Base-by-base conservation (phyloP, 1,140 invertebrate genomes). In the Halyomorpha halys region DNA sequence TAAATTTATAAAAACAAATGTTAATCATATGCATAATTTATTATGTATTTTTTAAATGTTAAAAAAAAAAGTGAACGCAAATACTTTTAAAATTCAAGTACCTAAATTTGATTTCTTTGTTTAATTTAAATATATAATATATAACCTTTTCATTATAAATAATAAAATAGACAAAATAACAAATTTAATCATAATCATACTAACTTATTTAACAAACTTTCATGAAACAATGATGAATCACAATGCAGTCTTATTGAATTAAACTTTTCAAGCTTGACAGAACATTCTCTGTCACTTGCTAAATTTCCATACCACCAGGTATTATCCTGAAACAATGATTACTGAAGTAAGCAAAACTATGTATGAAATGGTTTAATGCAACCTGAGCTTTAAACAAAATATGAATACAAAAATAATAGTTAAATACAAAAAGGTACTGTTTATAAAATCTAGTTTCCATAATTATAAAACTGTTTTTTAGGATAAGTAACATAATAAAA, bases 221-320 rank as follows among this genome's bases (percentile, higher is more conserved):
- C 66, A 60, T 25, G 8, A 44, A 21, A 47, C 13, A 27, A n/a
- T 45, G 51, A 9, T 67, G 16, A n/a, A 63, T 59, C 23, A 44
- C 47, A 18, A 27, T 21, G 18, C 18, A 19, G 14, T 47, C 25
- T 1, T 60, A 27, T 15, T 63, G 44, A n/a, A 65, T 21, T 1
- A 18, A 45, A 8, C 21, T 49, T 49, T 49, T 54, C 23, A 23
- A 68, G 54, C 44, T 68, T 65, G 30, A 19, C 11, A 21, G 44
- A 23, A 30, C 34, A n/a, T 44, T 39, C 49, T n/a, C 30, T 27
- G 47, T 68, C 67, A 67, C 49, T 65, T 19, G 53, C 15, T 16
- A 68, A 19, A 62, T 64, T 51, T 34, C 67, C 67, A 60, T 47
- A 65, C 67, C 67, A 68, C 67, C 67, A 68, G 9, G 51, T 39